Percentiles rank a stretch among this genome's conserved stretches.
phyloP scores from a whole-genome alignment of 2,888 invertebrate genomes.

The Tetranychus truncatus region DNA sequence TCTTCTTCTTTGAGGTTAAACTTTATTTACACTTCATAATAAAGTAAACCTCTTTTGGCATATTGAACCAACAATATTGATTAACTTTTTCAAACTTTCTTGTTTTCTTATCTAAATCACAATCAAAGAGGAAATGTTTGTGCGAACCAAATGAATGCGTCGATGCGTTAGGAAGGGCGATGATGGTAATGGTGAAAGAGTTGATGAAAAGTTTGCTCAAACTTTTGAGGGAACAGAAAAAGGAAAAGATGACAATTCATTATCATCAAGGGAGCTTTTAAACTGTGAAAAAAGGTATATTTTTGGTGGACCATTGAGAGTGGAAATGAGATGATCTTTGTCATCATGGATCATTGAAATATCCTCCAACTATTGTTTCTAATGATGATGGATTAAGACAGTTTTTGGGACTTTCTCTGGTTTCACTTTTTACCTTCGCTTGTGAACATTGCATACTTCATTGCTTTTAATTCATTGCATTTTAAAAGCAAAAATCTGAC shows the following conservation, averaged over 20 bases:
- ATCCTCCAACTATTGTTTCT: not conserved
- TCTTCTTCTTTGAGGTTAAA: too few relatives aligned
- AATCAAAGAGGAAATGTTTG: too few relatives aligned
- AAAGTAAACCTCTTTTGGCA: too few relatives aligned
- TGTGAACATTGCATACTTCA: too few relatives aligned
- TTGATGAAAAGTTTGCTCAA: not conserved
- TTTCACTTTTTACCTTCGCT: too few relatives aligned
- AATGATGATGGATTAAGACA: conserved; percentile 1
- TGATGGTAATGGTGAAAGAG: not conserved
- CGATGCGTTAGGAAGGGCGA: not conserved
- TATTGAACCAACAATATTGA: too few relatives aligned
- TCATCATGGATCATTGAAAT: not conserved
- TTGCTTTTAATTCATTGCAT: too few relatives aligned
- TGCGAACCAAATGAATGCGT: too few relatives aligned
- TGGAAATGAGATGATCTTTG: not conserved
- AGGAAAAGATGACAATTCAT: not conserved
- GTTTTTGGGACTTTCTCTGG: not conserved
- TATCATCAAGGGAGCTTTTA: not conserved
- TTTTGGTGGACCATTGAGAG: not conserved
- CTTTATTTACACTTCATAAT: too few relatives aligned
- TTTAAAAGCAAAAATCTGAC: too few relatives aligned
- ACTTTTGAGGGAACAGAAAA: not conserved
- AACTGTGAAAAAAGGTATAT: not conserved
- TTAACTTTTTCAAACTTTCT: too few relatives aligned
- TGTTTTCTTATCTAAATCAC: too few relatives aligned